Evolutionary conservation across 2,888 invertebrate genomes (phyloP).

Genomic region (Melinaea marsaeus): DNA sequence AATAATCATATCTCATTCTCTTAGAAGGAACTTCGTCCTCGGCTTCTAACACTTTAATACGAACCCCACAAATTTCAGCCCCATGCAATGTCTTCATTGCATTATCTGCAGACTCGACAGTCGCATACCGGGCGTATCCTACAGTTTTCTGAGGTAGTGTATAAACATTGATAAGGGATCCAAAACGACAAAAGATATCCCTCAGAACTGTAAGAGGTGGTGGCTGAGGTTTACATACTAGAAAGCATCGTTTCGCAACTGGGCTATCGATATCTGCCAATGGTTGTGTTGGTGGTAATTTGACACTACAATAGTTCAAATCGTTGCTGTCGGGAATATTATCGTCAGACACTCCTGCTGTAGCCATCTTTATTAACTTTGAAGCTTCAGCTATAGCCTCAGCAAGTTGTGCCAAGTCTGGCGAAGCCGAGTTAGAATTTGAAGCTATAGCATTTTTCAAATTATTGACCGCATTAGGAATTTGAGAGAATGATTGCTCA

Average conservation of each 20-base stretch:
- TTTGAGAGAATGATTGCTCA: conserved; percentile 43
- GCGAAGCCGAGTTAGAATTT: conserved; percentile 43
- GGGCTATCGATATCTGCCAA: conserved; percentile 82
- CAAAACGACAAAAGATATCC: conserved; percentile 94
- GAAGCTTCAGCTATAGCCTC: conserved; percentile 89
- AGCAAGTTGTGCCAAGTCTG: conserved; percentile 82
- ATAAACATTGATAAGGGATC: conserved; percentile 92
- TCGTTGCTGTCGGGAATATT: conserved; percentile 47
- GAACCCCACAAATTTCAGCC: conserved; percentile 90
- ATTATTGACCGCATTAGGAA: conserved; percentile 51
- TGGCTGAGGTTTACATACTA: conserved; percentile 81
- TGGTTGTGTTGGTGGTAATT: conserved; percentile 84
- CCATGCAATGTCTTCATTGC: conserved; percentile 87
- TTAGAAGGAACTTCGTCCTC: conserved; percentile 72
- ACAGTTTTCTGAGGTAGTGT: conserved; percentile 93
- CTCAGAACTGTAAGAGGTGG: conserved; percentile 88
- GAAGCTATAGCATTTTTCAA: conserved; percentile 52
- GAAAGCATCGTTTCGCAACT: conserved; percentile 82
- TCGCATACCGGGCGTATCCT: conserved; percentile 93
- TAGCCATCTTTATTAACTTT: conserved; percentile 83
- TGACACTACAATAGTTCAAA: conserved; percentile 80
- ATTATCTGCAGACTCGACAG: conserved; percentile 83
- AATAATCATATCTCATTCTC: conserved; percentile 42
- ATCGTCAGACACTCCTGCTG: conserved; percentile 49
- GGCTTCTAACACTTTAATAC: conserved; percentile 92